A percentile compares a stretch with the other conserved stretches of the same genome.
Conservation (phyloP, 2,113 vertebrate genomes). For the Propithecus coquereli region DNA sequence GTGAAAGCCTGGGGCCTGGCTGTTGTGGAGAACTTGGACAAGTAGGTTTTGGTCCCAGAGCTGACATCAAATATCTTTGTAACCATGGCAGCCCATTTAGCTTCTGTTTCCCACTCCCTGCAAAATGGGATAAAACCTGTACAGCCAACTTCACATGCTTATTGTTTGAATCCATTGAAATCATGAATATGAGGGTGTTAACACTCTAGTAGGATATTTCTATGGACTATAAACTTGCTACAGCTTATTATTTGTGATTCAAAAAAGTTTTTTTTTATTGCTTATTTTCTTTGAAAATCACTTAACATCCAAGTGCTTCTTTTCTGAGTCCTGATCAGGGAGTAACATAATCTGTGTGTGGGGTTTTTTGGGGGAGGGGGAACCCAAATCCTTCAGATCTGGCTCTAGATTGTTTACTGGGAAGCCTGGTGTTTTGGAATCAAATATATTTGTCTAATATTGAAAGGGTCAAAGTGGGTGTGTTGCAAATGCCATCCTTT, state of each 20-base stretch:
- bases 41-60: slow-evolving; percentile 9
- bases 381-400: not conserved
- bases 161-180: not conserved
- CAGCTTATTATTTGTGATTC: slow-evolving; percentile 13
- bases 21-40: not conserved
- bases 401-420: not conserved
- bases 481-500: not conserved
- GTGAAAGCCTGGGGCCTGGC: not conserved
- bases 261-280: not conserved
- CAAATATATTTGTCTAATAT: not conserved
- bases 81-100: not conserved
- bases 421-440: slow-evolving; percentile 13
- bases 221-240: not conserved
- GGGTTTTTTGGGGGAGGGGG: not conserved
- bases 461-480: not conserved
- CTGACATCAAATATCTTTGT: slow-evolving; percentile 24
- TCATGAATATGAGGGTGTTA: not conserved
- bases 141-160: not conserved
- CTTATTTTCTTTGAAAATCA: slow-evolving; percentile 55
- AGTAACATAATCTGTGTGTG: not conserved
- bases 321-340: not conserved
- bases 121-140: not conserved
- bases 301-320: not conserved
- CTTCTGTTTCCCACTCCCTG: not conserved
- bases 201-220: not conserved